Percentiles rank a stretch among this genome's conserved stretches.
phyloP scores from a whole-genome alignment of 2,113 vertebrate species.

The Paramormyrops kingsleyae region DNA sequence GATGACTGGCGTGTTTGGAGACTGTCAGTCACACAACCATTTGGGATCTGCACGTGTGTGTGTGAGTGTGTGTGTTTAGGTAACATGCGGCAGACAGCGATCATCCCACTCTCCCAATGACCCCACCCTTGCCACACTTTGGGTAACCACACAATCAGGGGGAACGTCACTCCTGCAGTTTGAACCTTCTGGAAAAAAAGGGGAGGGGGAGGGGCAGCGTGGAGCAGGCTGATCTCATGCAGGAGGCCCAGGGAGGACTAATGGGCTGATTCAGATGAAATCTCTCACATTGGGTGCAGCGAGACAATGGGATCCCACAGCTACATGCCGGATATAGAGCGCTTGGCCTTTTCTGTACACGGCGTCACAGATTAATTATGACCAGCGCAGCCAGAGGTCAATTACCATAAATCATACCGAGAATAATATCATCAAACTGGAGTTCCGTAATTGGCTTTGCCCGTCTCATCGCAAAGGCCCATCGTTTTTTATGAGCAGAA shows the following conservation, averaged over 20 bases:
- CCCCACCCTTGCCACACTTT: background rate
- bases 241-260: constrained; percentile 27
- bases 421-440: constrained; percentile 46
- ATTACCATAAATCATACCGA: constrained; percentile 49
- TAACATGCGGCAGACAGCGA: background rate
- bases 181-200: background rate
- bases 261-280: constrained; percentile 39
- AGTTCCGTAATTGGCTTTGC: constrained; percentile 46
- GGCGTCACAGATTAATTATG: constrained; percentile 47
- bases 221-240: constrained; percentile 22
- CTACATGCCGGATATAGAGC: constrained; percentile 21
- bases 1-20: constrained; percentile 33
- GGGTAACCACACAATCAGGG: background rate
- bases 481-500: constrained; percentile 41
- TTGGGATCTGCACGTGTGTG: background rate
- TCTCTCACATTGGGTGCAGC: constrained; percentile 20
- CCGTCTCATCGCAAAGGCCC: constrained; percentile 38
- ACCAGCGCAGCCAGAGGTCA: constrained; percentile 41
- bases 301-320: constrained; percentile 38
- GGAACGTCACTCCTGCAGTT: constrained; percentile 15
- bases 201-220: background rate
- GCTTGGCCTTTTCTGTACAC: constrained; percentile 44
- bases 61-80: background rate
- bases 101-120: background rate
- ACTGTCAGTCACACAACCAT: constrained; percentile 41